phyloP scores from a whole-genome alignment of 2,797 vertebrate species.

The Anomalospiza imberbis region DNA sequence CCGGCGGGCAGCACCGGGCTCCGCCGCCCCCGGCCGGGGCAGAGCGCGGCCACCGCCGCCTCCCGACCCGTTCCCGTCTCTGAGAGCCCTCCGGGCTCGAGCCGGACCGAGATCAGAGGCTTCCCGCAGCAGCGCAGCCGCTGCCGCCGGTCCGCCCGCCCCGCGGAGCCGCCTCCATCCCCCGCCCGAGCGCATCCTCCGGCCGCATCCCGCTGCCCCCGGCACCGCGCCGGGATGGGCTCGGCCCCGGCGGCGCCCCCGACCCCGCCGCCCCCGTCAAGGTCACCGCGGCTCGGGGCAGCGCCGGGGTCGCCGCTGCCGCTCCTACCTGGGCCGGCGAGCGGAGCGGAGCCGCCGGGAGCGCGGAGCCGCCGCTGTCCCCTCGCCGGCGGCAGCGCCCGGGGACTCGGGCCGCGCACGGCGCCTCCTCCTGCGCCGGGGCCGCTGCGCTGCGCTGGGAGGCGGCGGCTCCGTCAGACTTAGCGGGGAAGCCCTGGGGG shows the following conservation, averaged over 20 bases:
- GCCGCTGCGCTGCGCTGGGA: conserved; percentile 32
- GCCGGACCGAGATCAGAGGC: not conserved
- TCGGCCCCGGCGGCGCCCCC: not conserved
- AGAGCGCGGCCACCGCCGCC: not conserved
- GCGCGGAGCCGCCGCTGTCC: not conserved
- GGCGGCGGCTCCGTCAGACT: not conserved
- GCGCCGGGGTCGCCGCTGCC: not conserved
- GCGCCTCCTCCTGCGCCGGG: conserved; percentile 40
- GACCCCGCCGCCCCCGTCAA: not conserved
- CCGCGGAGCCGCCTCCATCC: not conserved
- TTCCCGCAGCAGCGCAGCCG: not conserved
- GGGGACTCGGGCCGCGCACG: conserved; percentile 14
- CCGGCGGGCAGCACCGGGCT: not conserved
- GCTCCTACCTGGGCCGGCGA: conserved; percentile 28
- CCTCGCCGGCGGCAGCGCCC: conserved; percentile 14
- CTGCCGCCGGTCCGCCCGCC: not conserved
- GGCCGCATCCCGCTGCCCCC: not conserved
- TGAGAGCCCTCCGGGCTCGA: not conserved
- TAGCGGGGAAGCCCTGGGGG: conserved; percentile 12
- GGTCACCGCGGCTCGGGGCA: not conserved
- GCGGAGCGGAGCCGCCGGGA: not conserved
- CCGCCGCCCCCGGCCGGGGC: not conserved
- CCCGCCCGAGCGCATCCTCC: not conserved
- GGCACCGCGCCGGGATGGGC: not conserved
- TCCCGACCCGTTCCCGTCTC: not conserved